phyloP scores from a whole-genome alignment of 2,888 invertebrate genomes.

The Lasioglossum vierecki region DNA sequence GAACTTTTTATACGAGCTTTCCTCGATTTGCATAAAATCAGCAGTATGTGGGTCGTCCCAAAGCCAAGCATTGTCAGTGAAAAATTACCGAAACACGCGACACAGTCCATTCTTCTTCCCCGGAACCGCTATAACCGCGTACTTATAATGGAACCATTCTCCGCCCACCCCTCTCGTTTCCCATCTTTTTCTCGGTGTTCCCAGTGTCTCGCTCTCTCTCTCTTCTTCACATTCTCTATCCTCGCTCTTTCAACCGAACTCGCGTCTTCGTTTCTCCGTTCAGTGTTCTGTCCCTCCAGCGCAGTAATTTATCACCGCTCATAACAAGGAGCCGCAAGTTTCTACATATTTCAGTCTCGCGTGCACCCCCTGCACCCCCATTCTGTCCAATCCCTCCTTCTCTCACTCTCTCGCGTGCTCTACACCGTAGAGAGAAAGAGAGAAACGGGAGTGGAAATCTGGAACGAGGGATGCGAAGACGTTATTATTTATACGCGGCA shows the following conservation, averaged over 20 bases:
- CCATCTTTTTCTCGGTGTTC: conserved; percentile 42
- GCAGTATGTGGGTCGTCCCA: conserved; percentile 37
- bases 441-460: conserved; percentile 23
- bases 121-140: conserved; percentile 63
- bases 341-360: conserved; percentile 80
- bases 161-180: conserved; percentile 34
- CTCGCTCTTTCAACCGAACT: neutral
- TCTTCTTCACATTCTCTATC: neutral
- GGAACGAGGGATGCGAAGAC: conserved; percentile 57
- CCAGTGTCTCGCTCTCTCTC: neutral
- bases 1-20: conserved; percentile 22
- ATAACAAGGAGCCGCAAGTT: conserved; percentile 81
- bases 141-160: conserved; percentile 71
- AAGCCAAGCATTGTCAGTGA: conserved; percentile 58
- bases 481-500: conserved; percentile 81
- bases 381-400: conserved; percentile 29
- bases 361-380: conserved; percentile 64
- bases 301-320: conserved; percentile 80
- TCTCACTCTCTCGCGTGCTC: neutral
- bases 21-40: conserved; percentile 53
- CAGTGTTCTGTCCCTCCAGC: conserved; percentile 34
- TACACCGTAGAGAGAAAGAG: neutral
- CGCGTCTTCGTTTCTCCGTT: conserved; percentile 19
- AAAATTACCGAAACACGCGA: conserved; percentile 70
- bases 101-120: conserved; percentile 56